phyloP scores from a whole-genome alignment of 2,113 vertebrate genomes.

The Mus spicilegus region DNA sequence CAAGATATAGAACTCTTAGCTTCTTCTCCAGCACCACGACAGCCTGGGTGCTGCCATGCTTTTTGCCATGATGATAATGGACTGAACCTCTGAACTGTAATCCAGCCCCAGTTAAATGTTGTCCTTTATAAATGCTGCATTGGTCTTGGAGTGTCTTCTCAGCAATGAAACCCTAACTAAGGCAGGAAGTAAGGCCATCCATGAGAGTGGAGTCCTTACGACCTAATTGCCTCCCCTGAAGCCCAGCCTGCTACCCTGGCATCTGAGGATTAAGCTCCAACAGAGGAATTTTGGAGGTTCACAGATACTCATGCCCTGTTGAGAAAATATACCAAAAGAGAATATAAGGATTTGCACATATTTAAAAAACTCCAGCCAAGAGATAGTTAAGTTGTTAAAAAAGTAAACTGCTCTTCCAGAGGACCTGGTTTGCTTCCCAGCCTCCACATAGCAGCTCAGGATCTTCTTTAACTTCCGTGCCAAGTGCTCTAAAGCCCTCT shows the following conservation, averaged over 20 bases:
- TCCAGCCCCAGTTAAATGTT: too few relatives aligned
- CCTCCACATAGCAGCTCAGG: not conserved
- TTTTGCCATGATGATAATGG: too few relatives aligned
- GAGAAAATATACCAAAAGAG: constrained; percentile 5
- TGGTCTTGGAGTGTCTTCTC: too few relatives aligned
- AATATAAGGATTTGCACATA: not conserved
- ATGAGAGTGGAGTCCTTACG: not conserved
- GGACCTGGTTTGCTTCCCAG: not conserved
- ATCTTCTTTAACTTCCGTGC: not conserved
- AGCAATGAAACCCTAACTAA: too few relatives aligned
- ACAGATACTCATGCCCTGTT: not conserved
- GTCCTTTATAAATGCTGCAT: too few relatives aligned
- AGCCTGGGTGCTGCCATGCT: too few relatives aligned
- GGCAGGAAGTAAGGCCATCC: not conserved
- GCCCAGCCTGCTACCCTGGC: not conserved
- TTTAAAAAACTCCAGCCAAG: not conserved
- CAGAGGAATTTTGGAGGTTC: not conserved
- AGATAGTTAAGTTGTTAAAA: not conserved
- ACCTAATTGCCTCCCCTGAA: not conserved
- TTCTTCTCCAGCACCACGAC: too few relatives aligned
- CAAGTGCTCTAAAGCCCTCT: not conserved
- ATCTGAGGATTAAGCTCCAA: not conserved
- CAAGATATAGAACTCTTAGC: too few relatives aligned
- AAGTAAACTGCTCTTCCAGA: not conserved
- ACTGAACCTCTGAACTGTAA: too few relatives aligned